Conservation (phyloP, 2,113 vertebrate genomes). For the Pelecanus crispus region DNA sequence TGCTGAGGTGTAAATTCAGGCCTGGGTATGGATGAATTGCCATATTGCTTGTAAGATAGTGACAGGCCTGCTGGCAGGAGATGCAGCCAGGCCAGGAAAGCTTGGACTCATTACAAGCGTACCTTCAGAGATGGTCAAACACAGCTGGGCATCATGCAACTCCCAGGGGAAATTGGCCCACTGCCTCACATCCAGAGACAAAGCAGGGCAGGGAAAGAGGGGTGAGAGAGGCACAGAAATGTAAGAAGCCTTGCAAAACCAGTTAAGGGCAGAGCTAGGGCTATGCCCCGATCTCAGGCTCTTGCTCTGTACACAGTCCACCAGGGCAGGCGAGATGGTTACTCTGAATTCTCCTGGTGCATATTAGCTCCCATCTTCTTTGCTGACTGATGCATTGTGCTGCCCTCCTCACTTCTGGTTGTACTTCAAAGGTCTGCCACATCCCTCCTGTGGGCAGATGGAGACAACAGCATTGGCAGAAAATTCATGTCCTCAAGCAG, state of each 20-base stretch:
- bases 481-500: neutral
- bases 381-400: neutral
- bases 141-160: neutral
- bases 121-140: neutral
- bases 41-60: neutral
- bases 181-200: neutral
- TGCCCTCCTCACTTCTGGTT: neutral
- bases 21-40: neutral
- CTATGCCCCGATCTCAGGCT: neutral
- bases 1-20: neutral
- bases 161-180: neutral
- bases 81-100: neutral
- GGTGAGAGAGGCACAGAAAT: neutral
- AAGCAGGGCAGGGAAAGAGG: neutral
- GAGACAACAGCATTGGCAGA: neutral
- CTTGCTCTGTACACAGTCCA: neutral
- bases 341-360: neutral
- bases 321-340: neutral
- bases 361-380: neutral
- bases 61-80: neutral
- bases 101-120: accelerated
- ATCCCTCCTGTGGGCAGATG: neutral
- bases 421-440: neutral
- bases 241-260: neutral
- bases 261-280: neutral